Conservation (phyloP, 2,113 vertebrate species). For the Strix uralensis region DNA sequence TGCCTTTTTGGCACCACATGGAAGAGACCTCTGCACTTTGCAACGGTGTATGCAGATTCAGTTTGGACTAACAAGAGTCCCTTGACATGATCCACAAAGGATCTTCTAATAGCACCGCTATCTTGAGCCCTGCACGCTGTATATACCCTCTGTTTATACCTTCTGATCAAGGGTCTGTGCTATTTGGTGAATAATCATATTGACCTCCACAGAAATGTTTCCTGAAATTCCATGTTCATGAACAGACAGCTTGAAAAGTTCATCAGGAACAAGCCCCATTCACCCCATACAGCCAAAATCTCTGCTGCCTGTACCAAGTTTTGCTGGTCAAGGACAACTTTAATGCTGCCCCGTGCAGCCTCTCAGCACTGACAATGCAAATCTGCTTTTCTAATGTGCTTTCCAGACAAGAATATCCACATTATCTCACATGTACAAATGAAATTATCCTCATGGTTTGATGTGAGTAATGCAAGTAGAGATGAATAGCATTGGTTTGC, state of each 20-base stretch:
- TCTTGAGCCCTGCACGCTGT: too few species aligned
- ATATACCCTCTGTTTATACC: neutral
- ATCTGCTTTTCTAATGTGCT: neutral
- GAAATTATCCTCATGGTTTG: accelerated
- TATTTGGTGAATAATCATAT: neutral
- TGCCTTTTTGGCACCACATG: accelerated
- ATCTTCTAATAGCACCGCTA: neutral
- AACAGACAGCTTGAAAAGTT: accelerated
- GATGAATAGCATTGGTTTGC: neutral
- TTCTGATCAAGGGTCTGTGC: neutral
- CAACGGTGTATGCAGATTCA: neutral
- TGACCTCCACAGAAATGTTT: neutral
- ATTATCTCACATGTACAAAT: neutral
- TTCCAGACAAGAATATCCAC: neutral
- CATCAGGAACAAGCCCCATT: neutral
- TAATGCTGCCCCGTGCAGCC: neutral
- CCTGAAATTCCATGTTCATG: neutral
- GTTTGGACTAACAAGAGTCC: neutral
- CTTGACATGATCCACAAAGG: neutral
- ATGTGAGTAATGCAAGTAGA: neutral
- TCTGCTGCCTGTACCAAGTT: neutral
- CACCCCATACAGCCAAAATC: neutral
- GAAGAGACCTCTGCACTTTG: neutral
- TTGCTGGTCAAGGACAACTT: neutral
- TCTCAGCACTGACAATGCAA: neutral